Conservation (phyloP, 2,113 vertebrate genomes). For the Electrona antarctica region DNA sequence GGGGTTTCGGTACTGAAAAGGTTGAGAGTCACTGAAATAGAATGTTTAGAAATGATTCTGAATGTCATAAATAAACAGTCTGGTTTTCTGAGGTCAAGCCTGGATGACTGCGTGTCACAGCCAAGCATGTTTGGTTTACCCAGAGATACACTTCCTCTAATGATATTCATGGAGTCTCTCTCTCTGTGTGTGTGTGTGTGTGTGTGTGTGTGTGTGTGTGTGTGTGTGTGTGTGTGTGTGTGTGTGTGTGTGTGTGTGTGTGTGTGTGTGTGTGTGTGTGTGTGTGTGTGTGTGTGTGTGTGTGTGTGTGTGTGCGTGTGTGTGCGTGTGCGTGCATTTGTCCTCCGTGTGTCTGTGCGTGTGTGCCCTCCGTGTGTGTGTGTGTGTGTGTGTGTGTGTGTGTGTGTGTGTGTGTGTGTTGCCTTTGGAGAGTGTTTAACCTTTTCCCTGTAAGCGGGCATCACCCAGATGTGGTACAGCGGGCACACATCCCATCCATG, state of each 20-base stretch:
- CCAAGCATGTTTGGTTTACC: constrained; percentile 35
- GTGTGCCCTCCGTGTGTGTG: neutral
- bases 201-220: neutral
- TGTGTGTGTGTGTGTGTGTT: neutral
- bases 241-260: neutral
- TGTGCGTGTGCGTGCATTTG: neutral
- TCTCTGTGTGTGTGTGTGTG: constrained; percentile 18
- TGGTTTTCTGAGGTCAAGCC: constrained; percentile 50
- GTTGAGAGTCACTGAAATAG: neutral
- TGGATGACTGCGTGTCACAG: constrained; percentile 46
- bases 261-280: neutral
- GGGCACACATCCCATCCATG: constrained; percentile 48
- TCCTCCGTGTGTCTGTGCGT: neutral
- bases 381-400: neutral
- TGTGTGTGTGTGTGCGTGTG: neutral
- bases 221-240: neutral
- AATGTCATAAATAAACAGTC: constrained; percentile 42
- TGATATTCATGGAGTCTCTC: constrained; percentile 61
- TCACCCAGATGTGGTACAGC: constrained; percentile 40
- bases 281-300: neutral
- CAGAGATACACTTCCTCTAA: constrained; percentile 48
- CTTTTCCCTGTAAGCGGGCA: constrained; percentile 60
- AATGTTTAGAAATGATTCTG: constrained; percentile 41
- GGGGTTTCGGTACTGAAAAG: too few species aligned
- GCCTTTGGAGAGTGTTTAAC: constrained; percentile 64